Conservation (phyloP, 2,797 vertebrate species). For the Odontamblyopus lacepedii region DNA sequence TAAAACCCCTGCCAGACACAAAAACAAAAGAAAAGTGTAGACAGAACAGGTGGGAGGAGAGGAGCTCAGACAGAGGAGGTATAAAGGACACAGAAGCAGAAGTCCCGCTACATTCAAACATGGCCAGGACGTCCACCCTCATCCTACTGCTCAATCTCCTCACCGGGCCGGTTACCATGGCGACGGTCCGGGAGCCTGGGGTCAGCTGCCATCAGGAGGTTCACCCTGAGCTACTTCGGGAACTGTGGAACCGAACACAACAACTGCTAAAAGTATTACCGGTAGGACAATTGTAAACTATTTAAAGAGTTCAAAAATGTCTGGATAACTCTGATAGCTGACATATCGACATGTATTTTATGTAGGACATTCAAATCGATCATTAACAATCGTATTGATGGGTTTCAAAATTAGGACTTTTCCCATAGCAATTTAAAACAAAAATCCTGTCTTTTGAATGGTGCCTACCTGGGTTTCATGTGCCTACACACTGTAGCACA, state of each 20-base stretch:
- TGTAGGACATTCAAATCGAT: no score
- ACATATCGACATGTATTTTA: no score
- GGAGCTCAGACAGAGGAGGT: conserved; percentile 6
- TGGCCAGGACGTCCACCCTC: conserved; percentile 32
- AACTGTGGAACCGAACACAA: conserved; percentile 49
- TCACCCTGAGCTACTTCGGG: conserved; percentile 37
- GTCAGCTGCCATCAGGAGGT: conserved; percentile 45
- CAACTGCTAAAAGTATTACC: conserved; percentile 46
- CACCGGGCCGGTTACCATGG: not conserved
- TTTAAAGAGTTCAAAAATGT: not conserved
- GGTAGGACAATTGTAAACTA: conserved; percentile 33
- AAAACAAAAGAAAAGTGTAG: not conserved
- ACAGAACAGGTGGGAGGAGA: not conserved
- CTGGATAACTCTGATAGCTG: no score
- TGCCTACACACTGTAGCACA: not conserved
- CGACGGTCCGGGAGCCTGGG: not conserved
- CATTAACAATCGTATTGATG: no score
- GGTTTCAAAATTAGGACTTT: no score
- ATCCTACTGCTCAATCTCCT: conserved; percentile 20
- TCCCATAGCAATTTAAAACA: no score
- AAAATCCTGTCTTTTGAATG: no score
- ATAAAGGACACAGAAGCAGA: conserved; percentile 38
- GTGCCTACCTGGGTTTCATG: no score
- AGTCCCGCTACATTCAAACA: conserved; percentile 33
- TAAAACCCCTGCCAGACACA: conserved; percentile 17